These are phyloP conservation scores for Momotus momota DNA, from an alignment of 2,797 vertebrate species.

Conservation along the genomic window DNA sequence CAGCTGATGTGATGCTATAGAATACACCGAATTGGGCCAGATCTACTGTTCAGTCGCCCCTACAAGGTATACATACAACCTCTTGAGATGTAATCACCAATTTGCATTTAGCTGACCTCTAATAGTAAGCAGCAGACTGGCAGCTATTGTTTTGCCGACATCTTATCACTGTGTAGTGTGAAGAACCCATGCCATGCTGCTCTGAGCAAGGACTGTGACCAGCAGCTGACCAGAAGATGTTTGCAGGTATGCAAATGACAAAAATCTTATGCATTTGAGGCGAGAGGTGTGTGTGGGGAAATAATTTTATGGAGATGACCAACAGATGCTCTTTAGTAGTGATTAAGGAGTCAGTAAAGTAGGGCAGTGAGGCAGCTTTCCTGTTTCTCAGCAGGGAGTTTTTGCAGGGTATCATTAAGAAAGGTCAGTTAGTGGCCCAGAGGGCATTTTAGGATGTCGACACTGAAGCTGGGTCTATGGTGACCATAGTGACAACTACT, in stretches of 20 bases:
- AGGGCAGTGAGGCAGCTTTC: not conserved
- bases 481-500: not conserved
- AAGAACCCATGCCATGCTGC: not conserved
- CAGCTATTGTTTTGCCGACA: not conserved
- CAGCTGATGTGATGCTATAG: rapidly evolving
- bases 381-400: not conserved
- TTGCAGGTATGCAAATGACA: not conserved
- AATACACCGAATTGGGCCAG: not conserved
- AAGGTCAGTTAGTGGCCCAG: not conserved
- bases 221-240: not conserved
- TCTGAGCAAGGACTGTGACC: not conserved
- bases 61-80: not conserved
- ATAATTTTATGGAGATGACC: not conserved
- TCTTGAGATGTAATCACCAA: not conserved
- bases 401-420: not conserved
- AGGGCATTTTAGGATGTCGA: not conserved
- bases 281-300: not conserved
- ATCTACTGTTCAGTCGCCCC: not conserved
- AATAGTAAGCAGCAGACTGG: not conserved
- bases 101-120: not conserved
- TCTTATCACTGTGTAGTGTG: not conserved
- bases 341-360: not conserved
- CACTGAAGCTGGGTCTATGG: not conserved
- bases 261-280: not conserved
- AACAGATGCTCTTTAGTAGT: not conserved